Evolutionary conservation across 2,888 invertebrate genomes (phyloP), one percentile per base, ranked within the genome.

Genomic region (Fragum whitleyi): DNA sequence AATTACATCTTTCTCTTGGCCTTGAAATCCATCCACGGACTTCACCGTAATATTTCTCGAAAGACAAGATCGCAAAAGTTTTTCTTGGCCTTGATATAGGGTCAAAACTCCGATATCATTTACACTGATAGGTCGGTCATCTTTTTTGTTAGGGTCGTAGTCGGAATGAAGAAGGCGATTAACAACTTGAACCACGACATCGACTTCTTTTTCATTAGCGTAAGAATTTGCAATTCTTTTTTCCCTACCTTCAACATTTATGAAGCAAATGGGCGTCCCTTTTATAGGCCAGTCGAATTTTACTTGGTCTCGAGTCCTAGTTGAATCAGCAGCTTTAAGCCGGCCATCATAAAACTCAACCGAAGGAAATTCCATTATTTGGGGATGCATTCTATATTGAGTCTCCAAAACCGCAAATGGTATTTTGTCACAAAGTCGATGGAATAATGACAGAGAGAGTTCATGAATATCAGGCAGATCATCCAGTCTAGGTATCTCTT

Each of bases 21-120:
- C 85, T 67, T 85, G 85, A 51, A 83, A 85, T 9, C 82, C 79
- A 59, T 85, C 85, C 0, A 85, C 82, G 0, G 85, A 76, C 28
- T 72, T 74, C 1, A 85, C 70, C 21, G 68, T 67, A n/a, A 85
- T 68, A 28, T 57, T 62, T 28, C 68, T 36, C 16, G 62, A 59
- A 28, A 81, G 16, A 23, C 23, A 23, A 19, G 71, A 28, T 61
- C 72, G 65, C 36, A 85, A 51, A 32, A 61, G 61, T 36, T 26
- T 32, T 14, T 77, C 81, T 23, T 85, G 85, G 5, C 67, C 79
- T 65, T 79, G 79, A 61, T 85, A 85, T 5, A 78, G 39, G 26
- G 85, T 85, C 21, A 85, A 21, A 11, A 85, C 67, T 1, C 77
- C 79, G 36, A 85, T 77, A 0, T 85, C 65, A 26, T 67, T 68